Percentiles rank a stretch among this genome's conserved stretches.
Evolutionary conservation across 1,140 invertebrate genomes (phyloP).

Genomic region (Elymnias hypermnestra): DNA sequence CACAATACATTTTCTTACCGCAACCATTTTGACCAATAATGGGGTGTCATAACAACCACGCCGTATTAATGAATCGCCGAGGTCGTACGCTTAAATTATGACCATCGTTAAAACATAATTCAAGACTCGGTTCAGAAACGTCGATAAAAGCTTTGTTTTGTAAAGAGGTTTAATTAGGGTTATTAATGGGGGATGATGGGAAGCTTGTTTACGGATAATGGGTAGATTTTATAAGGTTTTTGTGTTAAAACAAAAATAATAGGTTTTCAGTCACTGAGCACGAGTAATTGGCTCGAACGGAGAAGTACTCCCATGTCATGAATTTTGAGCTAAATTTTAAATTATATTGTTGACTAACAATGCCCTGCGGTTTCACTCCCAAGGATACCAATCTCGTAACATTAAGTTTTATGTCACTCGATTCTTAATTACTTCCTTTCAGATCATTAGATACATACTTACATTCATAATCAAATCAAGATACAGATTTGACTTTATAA

Average conservation of each 20-base stretch:
- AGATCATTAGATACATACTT: too few species aligned
- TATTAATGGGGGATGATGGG: conserved; percentile 8
- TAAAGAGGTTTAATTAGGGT: conserved; percentile 12
- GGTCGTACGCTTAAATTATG: conserved; percentile 38
- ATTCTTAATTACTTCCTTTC: too few species aligned
- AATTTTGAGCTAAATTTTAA: too few species aligned
- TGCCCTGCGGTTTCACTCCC: too few species aligned
- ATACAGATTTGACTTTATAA: too few species aligned
- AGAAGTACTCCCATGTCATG: too few species aligned
- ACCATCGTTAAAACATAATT: conserved; percentile 34
- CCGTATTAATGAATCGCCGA: conserved; percentile 36
- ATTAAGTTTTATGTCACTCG: too few species aligned
- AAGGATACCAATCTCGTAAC: too few species aligned
- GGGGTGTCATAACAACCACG: conserved; percentile 36
- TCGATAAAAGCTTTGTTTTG: conserved; percentile 15
- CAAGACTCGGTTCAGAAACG: conserved; percentile 9
- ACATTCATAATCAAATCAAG: too few species aligned
- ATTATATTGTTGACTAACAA: too few species aligned
- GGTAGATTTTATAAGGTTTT: conserved; percentile 2
- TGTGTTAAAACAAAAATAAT: background rate
- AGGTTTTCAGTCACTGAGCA: too few species aligned
- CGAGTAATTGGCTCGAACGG: too few species aligned
- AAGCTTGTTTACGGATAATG: conserved; percentile 8
- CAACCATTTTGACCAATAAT: conserved; percentile 26
- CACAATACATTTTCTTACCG: conserved; percentile 8